These are phyloP conservation scores for Gorsachius magnificus DNA, from an alignment of 2,797 vertebrate genomes.

Conservation along the genomic window DNA sequence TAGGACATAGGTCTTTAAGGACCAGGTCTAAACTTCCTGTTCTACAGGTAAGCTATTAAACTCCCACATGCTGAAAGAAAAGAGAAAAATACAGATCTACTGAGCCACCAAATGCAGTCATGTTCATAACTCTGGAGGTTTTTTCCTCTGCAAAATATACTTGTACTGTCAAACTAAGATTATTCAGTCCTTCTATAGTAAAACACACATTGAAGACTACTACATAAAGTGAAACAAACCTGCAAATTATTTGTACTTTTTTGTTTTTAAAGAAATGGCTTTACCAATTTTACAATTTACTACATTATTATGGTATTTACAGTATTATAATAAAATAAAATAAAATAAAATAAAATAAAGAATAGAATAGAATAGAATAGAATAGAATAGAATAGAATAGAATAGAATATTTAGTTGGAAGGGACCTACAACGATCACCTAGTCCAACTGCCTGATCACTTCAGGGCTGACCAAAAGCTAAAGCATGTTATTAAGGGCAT, in stretches of 20 bases:
- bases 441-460: background rate
- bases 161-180: background rate
- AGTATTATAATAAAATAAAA: background rate
- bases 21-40: conserved; percentile 75
- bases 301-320: background rate
- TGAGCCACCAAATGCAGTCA: conserved; percentile 2
- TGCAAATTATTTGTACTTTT: background rate
- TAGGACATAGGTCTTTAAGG: conserved; percentile 81
- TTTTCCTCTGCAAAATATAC: conserved; percentile 14
- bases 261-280: background rate
- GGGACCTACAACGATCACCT: background rate
- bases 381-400: no score
- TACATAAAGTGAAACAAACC: background rate
- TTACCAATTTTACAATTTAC: background rate
- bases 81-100: background rate
- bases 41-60: conserved; percentile 81
- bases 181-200: background rate
- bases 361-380: background rate
- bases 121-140: background rate
- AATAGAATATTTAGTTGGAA: background rate
- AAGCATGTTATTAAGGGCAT: background rate
- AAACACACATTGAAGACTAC: background rate
- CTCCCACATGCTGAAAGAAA: conserved; percentile 47
- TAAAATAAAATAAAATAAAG: background rate
- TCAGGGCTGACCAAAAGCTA: background rate